Percentiles rank a stretch among this genome's conserved stretches.
phyloP scores from a whole-genome alignment of 2,113 vertebrate genomes.

The Marmota flaviventris region DNA sequence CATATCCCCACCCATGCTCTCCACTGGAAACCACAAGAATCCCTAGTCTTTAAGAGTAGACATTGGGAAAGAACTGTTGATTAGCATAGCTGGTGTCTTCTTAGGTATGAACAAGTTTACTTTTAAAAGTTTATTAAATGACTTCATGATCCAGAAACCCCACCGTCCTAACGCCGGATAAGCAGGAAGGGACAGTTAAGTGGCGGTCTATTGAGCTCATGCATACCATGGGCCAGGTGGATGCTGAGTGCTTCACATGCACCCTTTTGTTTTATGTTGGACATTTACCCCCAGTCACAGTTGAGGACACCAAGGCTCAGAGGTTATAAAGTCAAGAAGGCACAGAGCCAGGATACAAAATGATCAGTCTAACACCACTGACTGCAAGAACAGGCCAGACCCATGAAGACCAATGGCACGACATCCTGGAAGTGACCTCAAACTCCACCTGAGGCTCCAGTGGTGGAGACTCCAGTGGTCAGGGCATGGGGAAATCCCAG shows the following conservation, averaged over 20 bases:
- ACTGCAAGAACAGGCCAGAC: not conserved
- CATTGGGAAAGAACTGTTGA: not conserved
- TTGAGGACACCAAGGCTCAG: not conserved
- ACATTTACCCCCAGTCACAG: not conserved
- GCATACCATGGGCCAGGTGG: not conserved
- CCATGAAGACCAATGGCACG: not conserved
- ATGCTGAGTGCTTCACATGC: not conserved
- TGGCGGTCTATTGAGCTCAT: not conserved
- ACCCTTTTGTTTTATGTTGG: not conserved
- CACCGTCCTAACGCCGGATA: not conserved
- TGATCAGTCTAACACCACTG: not conserved
- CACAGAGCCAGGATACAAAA: not conserved
- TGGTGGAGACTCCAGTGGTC: not conserved
- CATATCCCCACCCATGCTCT: not conserved
- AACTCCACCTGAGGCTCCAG: not conserved
- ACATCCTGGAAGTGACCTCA: not conserved
- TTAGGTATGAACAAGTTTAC: not conserved
- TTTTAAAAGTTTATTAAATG: conserved; percentile 26
- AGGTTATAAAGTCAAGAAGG: not conserved
- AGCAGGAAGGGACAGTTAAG: not conserved
- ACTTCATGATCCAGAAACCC: not conserved
- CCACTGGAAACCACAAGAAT: not conserved
- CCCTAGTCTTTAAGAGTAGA: not conserved
- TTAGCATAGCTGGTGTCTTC: not conserved
- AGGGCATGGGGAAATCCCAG: not conserved